These are phyloP conservation scores for Polydrusus pterygomalis DNA, from an alignment of 2,888 invertebrate genomes.

Conservation along the genomic window DNA sequence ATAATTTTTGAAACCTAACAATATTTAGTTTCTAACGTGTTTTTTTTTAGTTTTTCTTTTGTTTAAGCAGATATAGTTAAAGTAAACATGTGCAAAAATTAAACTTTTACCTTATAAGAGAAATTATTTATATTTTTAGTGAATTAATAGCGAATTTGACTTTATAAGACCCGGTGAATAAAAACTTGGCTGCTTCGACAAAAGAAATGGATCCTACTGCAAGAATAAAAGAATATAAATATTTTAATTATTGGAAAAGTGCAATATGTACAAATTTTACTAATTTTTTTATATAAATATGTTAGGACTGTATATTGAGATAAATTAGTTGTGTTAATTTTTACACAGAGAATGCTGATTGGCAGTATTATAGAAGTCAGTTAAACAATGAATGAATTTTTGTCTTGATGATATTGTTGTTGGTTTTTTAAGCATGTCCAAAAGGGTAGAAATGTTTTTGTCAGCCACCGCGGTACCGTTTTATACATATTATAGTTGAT, in stretches of 20 bases:
- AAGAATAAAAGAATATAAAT: constrained; percentile 64
- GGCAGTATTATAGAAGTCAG: constrained; percentile 69
- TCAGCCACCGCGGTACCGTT: constrained; percentile 53
- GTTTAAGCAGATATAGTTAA: constrained; percentile 57
- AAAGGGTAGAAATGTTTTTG: constrained; percentile 34
- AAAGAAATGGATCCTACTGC: constrained; percentile 64
- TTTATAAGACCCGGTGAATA: constrained; percentile 19
- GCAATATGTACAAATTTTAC: constrained; percentile 85
- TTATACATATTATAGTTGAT: constrained; percentile 62
- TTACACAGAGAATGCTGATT: constrained; percentile 71
- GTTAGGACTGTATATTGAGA: constrained; percentile 71
- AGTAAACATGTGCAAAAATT: not conserved
- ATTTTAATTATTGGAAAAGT: constrained; percentile 74
- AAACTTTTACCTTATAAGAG: not conserved
- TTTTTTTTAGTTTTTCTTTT: constrained; percentile 63
- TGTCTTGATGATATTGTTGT: constrained; percentile 48
- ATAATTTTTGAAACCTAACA: constrained; percentile 57
- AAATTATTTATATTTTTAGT: constrained; percentile 7
- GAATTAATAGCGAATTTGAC: not conserved
- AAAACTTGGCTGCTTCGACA: constrained; percentile 40
- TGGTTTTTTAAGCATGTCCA: constrained; percentile 49
- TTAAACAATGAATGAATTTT: constrained; percentile 50
- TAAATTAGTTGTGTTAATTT: constrained; percentile 68
- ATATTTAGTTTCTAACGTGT: constrained; percentile 58
- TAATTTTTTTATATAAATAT: constrained; percentile 72